Evolutionary conservation across 2,797 vertebrate genomes (phyloP).

Genomic region (Cuniculus paca): DNA sequence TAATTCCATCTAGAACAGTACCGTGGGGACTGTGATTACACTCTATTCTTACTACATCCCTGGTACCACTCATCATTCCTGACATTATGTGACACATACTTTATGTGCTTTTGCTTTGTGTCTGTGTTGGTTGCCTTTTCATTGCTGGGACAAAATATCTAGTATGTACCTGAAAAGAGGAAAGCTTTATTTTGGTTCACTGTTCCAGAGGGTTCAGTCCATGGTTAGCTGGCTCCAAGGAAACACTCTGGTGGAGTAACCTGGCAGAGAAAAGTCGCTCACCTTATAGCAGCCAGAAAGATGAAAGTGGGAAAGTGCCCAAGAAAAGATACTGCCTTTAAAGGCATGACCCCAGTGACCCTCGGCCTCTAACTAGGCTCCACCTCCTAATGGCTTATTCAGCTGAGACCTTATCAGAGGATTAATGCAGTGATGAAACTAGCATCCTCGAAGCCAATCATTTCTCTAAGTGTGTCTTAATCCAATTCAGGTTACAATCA

Average conservation of each 20-base stretch:
- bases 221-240: neutral
- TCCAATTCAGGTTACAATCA: neutral
- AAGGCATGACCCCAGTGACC: neutral
- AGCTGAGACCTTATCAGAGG: neutral
- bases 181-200: neutral
- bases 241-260: neutral
- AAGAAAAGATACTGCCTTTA: neutral
- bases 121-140: neutral
- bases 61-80: neutral
- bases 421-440: neutral
- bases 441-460: neutral
- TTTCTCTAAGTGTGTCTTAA: neutral
- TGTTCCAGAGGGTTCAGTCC: neutral
- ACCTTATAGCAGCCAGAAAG: neutral
- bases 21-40: rapidly evolving
- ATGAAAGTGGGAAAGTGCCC: neutral
- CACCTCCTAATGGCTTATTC: neutral
- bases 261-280: neutral
- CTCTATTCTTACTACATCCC: neutral
- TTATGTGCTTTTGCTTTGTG: neutral
- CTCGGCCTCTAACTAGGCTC: neutral
- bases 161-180: neutral
- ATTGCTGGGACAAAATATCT: neutral
- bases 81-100: neutral
- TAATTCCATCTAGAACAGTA: neutral